Evolutionary conservation across 2,797 vertebrate genomes (phyloP).

Genomic region (Periparus ater): DNA sequence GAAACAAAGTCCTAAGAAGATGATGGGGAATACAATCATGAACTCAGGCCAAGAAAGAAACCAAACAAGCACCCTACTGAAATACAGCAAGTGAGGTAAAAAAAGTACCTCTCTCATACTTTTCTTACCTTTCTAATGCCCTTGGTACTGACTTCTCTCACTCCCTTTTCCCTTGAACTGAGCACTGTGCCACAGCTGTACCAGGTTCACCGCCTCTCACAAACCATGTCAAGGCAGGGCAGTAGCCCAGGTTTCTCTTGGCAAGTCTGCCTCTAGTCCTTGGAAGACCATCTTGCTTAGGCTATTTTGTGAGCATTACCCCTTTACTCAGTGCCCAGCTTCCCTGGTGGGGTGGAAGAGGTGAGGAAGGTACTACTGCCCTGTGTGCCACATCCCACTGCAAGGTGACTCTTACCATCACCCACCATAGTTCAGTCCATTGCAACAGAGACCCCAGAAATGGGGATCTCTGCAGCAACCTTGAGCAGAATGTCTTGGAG

Average conservation of each 20-base stretch:
- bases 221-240: not conserved
- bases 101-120: not conserved
- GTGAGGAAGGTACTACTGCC: not conserved
- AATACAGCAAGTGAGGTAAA: not conserved
- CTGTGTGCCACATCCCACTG: not conserved
- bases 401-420: not conserved
- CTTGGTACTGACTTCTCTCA: not conserved
- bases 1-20: not conserved
- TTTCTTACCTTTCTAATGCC: not conserved
- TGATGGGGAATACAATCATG: not conserved
- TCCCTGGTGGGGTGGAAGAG: not conserved
- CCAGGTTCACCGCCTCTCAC: not conserved
- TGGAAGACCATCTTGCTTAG: not conserved
- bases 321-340: not conserved
- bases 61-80: not conserved
- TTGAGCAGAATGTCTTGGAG: not conserved
- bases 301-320: not conserved
- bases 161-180: not conserved
- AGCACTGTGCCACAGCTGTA: not conserved
- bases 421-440: not conserved
- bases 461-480: not conserved
- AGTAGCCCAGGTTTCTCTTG: not conserved
- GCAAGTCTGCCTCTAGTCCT: not conserved
- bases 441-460: not conserved
- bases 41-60: not conserved